A percentile compares a stretch with the other conserved stretches of the same genome.
Conservation (phyloP, 2,888 invertebrate genomes). For the Eristalis pertinax region DNA sequence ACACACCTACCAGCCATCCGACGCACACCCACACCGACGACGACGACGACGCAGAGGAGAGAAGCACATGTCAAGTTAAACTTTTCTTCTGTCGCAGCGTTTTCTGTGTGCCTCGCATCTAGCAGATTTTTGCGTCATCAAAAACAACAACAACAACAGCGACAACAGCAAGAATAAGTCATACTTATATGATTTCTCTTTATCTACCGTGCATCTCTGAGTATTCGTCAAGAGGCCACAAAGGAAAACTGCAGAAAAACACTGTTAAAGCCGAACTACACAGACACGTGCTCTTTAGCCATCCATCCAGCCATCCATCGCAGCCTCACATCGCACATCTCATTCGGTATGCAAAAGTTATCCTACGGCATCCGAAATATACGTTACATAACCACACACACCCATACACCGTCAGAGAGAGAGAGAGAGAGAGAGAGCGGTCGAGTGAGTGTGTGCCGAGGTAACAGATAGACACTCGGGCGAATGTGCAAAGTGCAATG, state of each 20-base stretch:
- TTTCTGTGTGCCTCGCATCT: constrained; percentile 7
- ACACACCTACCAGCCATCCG: neutral
- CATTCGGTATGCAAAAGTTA: constrained; percentile 59
- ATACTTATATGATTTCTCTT: constrained; percentile 38
- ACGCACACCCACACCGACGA: neutral
- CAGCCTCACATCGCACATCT: constrained; percentile 2
- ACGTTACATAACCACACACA: constrained; percentile 55
- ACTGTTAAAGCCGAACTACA: constrained; percentile 23
- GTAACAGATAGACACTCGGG: constrained; percentile 12
- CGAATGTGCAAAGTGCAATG: constrained; percentile 58
- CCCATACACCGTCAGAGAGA: neutral
- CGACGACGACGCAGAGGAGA: neutral
- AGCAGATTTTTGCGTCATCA: constrained; percentile 15
- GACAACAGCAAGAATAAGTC: neutral
- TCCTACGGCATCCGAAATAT: constrained; percentile 40
- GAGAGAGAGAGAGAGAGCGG: too few relatives aligned
- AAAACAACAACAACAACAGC: neutral
- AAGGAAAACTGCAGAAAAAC: constrained; percentile 44
- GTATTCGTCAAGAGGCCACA: constrained; percentile 41
- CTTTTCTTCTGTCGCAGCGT: constrained; percentile 1
- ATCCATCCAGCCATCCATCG: neutral
- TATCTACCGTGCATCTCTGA: constrained; percentile 37
- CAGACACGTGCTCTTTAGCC: constrained; percentile 57
- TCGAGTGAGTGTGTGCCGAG: neutral
- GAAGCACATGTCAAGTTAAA: constrained; percentile 63